Base-by-base conservation (phyloP, 1,140 invertebrate species). In the Calosoma granatense region DNA sequence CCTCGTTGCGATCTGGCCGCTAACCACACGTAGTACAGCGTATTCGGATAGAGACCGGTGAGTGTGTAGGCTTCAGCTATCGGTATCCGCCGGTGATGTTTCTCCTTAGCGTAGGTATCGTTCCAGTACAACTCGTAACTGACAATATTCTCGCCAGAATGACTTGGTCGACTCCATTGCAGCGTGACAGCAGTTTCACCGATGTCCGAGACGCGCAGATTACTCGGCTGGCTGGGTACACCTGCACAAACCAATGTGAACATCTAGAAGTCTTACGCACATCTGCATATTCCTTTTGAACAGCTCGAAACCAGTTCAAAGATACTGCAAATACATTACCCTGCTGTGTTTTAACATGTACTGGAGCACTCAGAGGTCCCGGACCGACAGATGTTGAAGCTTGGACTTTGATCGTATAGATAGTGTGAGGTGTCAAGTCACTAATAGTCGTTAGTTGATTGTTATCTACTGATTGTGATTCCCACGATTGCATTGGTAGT, bases 111-210 rank as follows among this genome's bases (percentile, higher is more conserved):
- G 65, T 92, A 94, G 20, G 94, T 96, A 70, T 97, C 94, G 75
- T 97, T 97, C 90, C 92, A 97, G 68, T 97, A 97, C 1, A 98
- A 78, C 76, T 95, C 92, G 75, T 97, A 98, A 65, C 89, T 91
- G 41, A 92, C 83, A 68, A 97, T 94, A 72, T 87, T 92, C 71
- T 95, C 92, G 54, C 88, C 87, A 55, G 90, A 87, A 76, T 94
- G 91, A 61, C 85, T 79, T 14, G 95, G 94, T 67, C 87, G 84
- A 54, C 81, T 85, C 95, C 95, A 98, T 63, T 86, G 84, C 63
- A 98, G 78, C 55, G 85, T 87, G 51, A 96, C 89, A 54, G 84
- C 81, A 22, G 85, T 90, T 70, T 91, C 87, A 55, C 87, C 87
- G 54, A 88, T 83, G 68, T 91, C 87, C 55, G 85, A 84, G 12